phyloP scores from a whole-genome alignment of 2,113 vertebrate genomes.

The Bos taurus region ARS-UCD2.0 NC_037337.1:41759001-41759500 shows the following conservation, averaged over 20 bases:
- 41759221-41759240: neutral
- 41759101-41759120: neutral
- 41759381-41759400: neutral
- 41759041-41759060: neutral
- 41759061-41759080: neutral
- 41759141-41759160: neutral
- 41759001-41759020: neutral
- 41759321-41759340: neutral
- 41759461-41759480: neutral
- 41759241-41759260: neutral
- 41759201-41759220: fast-evolving
- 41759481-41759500: neutral
- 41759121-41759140: neutral
- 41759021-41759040: neutral
- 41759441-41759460: neutral
- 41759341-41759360: neutral
- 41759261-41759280: neutral
- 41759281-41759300: neutral
- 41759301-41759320: neutral
- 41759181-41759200: neutral
- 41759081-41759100: neutral
- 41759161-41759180: neutral
- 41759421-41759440: neutral
- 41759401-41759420: neutral
- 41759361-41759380: neutral